Percentiles rank a stretch among this genome's conserved stretches.
phyloP scores from a whole-genome alignment of 2,888 invertebrate genomes.

The Leptinotarsa peninsularis region DNA sequence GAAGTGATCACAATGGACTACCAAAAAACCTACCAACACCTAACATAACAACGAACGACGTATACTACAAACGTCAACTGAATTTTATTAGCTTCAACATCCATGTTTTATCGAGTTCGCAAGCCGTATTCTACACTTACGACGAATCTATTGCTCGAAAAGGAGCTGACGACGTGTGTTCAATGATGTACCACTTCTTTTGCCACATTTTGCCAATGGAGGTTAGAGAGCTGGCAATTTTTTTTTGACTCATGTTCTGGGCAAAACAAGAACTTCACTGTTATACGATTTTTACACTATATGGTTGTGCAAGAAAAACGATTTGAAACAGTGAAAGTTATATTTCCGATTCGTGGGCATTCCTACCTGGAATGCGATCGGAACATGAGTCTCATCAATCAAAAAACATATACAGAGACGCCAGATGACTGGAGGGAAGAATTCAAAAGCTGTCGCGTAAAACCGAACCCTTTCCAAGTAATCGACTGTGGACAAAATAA shows the following conservation, averaged over 20 bases:
- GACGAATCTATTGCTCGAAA: background rate
- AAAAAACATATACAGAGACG: too few species aligned
- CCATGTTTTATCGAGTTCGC: constrained; percentile 11
- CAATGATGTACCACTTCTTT: constrained; percentile 18
- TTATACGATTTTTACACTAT: constrained; percentile 21
- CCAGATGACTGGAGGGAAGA: too few species aligned
- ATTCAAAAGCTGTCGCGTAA: too few species aligned
- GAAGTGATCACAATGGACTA: constrained; percentile 9
- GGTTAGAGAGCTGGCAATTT: constrained; percentile 10
- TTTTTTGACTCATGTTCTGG: constrained; percentile 19
- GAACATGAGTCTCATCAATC: too few species aligned
- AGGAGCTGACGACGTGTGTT: constrained; percentile 16
- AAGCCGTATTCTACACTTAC: constrained; percentile 11
- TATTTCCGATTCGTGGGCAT: too few species aligned
- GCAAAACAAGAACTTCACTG: constrained; percentile 18
- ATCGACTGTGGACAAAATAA: too few species aligned
- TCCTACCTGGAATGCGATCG: too few species aligned
- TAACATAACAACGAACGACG: constrained; percentile 13
- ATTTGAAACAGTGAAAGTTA: too few species aligned
- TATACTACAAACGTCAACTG: constrained; percentile 21
- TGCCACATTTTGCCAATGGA: constrained; percentile 10
- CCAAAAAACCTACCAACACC: constrained; percentile 5
- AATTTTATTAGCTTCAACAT: constrained; percentile 24
- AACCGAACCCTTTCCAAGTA: too few species aligned
- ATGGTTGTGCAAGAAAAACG: constrained; percentile 22